These are phyloP conservation scores for Gadus macrocephalus DNA, from an alignment of 2,113 vertebrate genomes.

Conservation along the genomic window DNA sequence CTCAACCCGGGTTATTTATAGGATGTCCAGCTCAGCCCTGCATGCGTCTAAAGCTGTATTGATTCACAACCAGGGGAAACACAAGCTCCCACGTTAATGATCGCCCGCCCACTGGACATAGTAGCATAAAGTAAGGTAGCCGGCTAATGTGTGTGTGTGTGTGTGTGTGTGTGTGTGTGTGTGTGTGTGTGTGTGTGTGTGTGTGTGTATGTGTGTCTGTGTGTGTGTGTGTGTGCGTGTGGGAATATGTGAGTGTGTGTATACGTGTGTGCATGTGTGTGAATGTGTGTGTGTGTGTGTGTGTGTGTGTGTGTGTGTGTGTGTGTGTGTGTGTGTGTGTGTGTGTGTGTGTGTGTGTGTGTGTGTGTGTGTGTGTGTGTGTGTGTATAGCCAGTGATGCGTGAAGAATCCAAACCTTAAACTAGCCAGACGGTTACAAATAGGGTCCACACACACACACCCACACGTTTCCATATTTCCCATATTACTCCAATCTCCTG, in stretches of 20 bases:
- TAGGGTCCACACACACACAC: no score
- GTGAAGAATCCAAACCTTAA: no score
- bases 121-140: neutral
- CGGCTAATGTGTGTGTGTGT: neutral
- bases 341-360: neutral
- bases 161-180: neutral
- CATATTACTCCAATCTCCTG: neutral
- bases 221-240: neutral
- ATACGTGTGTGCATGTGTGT: neutral
- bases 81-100: slow-evolving; percentile 31
- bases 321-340: neutral
- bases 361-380: neutral
- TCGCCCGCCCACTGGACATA: slow-evolving; percentile 6
- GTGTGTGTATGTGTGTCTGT: neutral
- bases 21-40: slow-evolving; percentile 16
- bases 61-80: slow-evolving; percentile 33
- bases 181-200: neutral
- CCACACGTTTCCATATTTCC: no score
- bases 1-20: slow-evolving; percentile 38
- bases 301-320: neutral
- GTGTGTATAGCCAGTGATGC: neutral
- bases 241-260: no score
- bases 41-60: slow-evolving; percentile 37
- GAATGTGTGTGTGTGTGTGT: slow-evolving; percentile 9
- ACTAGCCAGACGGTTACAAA: no score